phyloP scores from a whole-genome alignment of 1,140 invertebrate genomes.

The Panagrolaimus sp. region DNA sequence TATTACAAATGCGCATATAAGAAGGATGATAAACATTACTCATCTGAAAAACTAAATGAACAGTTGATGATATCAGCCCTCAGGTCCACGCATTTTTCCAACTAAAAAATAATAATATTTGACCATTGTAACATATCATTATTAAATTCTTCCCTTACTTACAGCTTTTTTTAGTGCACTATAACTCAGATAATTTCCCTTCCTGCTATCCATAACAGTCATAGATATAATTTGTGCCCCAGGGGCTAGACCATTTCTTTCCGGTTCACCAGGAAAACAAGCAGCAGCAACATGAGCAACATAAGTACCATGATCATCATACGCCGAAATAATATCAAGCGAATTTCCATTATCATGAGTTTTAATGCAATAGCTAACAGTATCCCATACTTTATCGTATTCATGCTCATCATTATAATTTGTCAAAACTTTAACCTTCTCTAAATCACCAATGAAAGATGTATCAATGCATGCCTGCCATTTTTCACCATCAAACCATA shows the following conservation, averaged over 20 bases:
- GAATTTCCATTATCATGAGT: constrained; percentile 82
- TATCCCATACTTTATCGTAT: constrained; percentile 62
- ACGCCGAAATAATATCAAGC: constrained; percentile 77
- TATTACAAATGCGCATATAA: no score
- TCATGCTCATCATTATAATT: constrained; percentile 76
- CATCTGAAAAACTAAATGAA: no score
- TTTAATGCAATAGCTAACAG: constrained; percentile 79
- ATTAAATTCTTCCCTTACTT: no score
- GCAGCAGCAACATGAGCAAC: constrained; percentile 91
- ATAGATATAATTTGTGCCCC: constrained; percentile 88
- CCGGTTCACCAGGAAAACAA: constrained; percentile 78
- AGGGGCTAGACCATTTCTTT: constrained; percentile 85
- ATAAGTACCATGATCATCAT: constrained; percentile 77
- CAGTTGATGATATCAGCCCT: not conserved
- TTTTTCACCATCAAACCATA: constrained; percentile 75
- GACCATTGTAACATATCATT: constrained; percentile 59
- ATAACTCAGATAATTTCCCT: constrained; percentile 63
- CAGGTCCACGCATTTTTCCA: constrained; percentile 61
- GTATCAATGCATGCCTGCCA: constrained; percentile 76
- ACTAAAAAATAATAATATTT: not conserved
- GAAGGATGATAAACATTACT: no score
- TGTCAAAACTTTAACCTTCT: constrained; percentile 69
- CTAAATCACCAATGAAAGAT: constrained; percentile 72
- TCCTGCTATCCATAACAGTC: constrained; percentile 77
- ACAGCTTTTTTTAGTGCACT: constrained; percentile 67